Base-by-base conservation (phyloP, 2,113 vertebrate species). In the Poecile atricapillus region DNA sequence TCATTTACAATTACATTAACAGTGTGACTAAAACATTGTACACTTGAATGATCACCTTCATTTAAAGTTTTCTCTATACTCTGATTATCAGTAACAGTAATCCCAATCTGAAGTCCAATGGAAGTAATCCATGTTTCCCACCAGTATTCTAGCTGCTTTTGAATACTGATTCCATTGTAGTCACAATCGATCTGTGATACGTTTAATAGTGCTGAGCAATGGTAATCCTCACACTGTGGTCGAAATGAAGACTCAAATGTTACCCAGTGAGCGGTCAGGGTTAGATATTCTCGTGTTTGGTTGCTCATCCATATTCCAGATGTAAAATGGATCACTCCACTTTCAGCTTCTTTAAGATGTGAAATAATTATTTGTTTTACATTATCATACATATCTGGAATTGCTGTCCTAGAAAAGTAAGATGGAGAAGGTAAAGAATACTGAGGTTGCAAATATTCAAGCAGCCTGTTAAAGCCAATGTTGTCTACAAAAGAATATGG, bases 121-220 rank as follows among this genome's bases (percentile, higher is more conserved):
- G 99, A 99, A 64, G 98, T 98, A 96, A 99, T 98, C 99, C 99
- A 99, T 11, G 98, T 98, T 92, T 99, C 99, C 99, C 99, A 99
- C 97, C 99, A 99, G 76, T 98, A 98, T 94, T 99, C 98, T 8
- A 99, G 98, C 97, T 99, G 99, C 96, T 99, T 99, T 92, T 98
- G 98, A 94, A 99, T 98, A 95, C 98, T 98, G 81, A 98, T 96
- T 91, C 98, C 98, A 49, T 99, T 98, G 53, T 98, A 98, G 97
- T 99, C 99, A 0, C 99, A 99, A 96, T 99, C 99, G 2, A 99
- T 98, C 94, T 98, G 99, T 0, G 99, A 99, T 62, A 99, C 98
- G 37, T 98, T 99, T 83, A 99, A 95, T 7, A 99, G 98, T 37
- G 99, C 99, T 3, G 99, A 99, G 95, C 99, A 99, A 96, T 99